A percentile compares a stretch with the other conserved stretches of the same genome.
These are phyloP conservation scores for Esox niger DNA, from an alignment of 2,113 vertebrate genomes.

Conservation along the genomic window DNA sequence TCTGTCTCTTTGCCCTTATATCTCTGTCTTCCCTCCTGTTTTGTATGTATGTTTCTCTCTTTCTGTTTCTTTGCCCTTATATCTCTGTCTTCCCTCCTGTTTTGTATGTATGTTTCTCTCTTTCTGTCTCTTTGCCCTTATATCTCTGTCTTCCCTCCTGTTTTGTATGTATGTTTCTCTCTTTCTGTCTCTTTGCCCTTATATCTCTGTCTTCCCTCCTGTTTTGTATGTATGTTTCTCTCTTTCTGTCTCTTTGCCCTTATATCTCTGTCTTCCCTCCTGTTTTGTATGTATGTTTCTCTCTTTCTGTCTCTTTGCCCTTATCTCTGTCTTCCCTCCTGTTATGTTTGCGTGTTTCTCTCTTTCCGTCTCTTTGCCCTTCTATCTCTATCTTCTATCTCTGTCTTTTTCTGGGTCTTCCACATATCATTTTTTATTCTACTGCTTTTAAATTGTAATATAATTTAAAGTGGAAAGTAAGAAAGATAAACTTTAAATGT, in stretches of 20 bases:
- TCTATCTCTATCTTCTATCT: constrained; percentile 44
- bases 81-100: constrained; percentile 41
- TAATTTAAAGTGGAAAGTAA: too few species aligned
- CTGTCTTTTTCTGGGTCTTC: constrained; percentile 53
- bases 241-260: constrained; percentile 47
- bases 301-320: constrained; percentile 44
- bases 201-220: too few species aligned
- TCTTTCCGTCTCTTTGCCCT: constrained; percentile 46
- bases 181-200: constrained; percentile 50
- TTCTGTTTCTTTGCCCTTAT: constrained; percentile 51
- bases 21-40: too few species aligned
- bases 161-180: constrained; percentile 43
- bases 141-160: too few species aligned
- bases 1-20: constrained; percentile 46
- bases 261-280: too few species aligned
- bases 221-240: constrained; percentile 42
- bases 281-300: constrained; percentile 42
- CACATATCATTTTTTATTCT: too few species aligned
- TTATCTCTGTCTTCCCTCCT: constrained; percentile 45
- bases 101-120: constrained; percentile 44
- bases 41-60: too few species aligned
- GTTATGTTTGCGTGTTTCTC: constrained; percentile 42
- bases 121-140: constrained; percentile 49
- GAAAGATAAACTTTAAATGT: too few species aligned
- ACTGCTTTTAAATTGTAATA: too few species aligned